phyloP scores from a whole-genome alignment of 30 jellyfish, hydroid and myxozoan species.

The Hydractinia echinata region DNA sequence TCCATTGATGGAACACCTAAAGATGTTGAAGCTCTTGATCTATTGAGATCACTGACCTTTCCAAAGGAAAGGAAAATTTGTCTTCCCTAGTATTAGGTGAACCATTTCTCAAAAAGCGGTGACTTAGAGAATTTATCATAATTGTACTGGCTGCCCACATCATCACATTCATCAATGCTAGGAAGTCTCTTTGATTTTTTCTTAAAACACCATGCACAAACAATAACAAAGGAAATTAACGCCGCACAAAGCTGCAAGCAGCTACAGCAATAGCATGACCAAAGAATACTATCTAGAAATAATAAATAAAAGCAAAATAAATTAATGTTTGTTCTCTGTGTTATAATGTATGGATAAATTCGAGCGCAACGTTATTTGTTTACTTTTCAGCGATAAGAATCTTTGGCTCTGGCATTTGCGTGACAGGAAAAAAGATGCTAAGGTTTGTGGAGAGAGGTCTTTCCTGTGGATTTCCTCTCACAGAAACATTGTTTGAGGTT shows the following conservation, averaged over 20 bases:
- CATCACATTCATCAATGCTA: slow-evolving; percentile 29
- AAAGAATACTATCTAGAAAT: slow-evolving; percentile 2
- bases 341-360: too few species aligned
- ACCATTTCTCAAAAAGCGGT: slow-evolving; percentile 2
- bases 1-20: slow-evolving; percentile 37
- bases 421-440: too few species aligned
- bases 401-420: too few species aligned
- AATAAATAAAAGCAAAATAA: background rate
- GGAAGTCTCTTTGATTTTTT: slow-evolving; percentile 1
- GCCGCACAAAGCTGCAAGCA: slow-evolving; percentile 41
- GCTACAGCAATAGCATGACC: background rate
- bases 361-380: too few species aligned
- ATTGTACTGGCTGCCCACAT: slow-evolving; percentile 42
- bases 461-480: too few species aligned
- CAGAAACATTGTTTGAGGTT: too few species aligned
- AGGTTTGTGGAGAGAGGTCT: too few species aligned
- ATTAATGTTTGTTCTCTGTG: too few species aligned
- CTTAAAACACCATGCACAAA: slow-evolving; percentile 74
- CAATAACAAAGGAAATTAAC: slow-evolving; percentile 27
- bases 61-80: slow-evolving; percentile 18
- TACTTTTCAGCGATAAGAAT: too few species aligned
- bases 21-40: slow-evolving; percentile 19
- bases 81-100: background rate
- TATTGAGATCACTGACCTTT: slow-evolving; percentile 18
- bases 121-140: slow-evolving; percentile 12